Evolutionary conservation across 2,113 vertebrate species (phyloP).

Genomic region (Zosterops pallidus): DNA sequence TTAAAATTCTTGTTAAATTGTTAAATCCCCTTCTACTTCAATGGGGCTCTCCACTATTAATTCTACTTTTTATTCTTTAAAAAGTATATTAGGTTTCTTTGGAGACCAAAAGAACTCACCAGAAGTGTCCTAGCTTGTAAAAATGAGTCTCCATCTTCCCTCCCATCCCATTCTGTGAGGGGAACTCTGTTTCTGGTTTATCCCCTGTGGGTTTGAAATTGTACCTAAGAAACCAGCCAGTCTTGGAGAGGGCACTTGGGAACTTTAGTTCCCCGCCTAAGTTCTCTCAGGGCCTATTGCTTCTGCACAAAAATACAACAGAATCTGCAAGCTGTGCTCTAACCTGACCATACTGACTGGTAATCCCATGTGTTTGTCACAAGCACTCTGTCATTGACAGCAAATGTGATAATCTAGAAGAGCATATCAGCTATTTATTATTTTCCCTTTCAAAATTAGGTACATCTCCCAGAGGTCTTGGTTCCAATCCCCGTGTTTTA

Average conservation of each 20-base stretch:
- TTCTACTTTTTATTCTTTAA: not conserved
- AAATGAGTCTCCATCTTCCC: not conserved
- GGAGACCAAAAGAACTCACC: not conserved
- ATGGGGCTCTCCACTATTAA: not conserved
- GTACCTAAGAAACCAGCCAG: not conserved
- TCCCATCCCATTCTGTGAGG: not conserved
- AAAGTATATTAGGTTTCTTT: not conserved
- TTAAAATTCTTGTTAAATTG: not conserved
- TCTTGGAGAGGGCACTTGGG: not conserved
- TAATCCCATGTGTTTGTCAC: rapidly evolving
- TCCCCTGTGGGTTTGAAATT: not conserved
- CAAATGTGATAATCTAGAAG: not conserved
- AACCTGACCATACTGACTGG: not conserved
- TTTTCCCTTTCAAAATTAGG: not conserved
- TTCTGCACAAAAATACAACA: not conserved
- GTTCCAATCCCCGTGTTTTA: not conserved
- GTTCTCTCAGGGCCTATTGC: not conserved
- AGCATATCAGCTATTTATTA: not conserved
- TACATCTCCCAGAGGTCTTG: not conserved
- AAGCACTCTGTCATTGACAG: not conserved
- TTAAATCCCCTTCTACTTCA: not conserved
- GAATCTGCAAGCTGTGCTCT: not conserved
- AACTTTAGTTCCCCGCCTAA: not conserved
- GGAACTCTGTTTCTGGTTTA: not conserved
- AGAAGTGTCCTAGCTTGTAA: not conserved